Base-by-base conservation (phyloP, 1,140 invertebrate genomes). In the Euwallacea fornicatus region DNA sequence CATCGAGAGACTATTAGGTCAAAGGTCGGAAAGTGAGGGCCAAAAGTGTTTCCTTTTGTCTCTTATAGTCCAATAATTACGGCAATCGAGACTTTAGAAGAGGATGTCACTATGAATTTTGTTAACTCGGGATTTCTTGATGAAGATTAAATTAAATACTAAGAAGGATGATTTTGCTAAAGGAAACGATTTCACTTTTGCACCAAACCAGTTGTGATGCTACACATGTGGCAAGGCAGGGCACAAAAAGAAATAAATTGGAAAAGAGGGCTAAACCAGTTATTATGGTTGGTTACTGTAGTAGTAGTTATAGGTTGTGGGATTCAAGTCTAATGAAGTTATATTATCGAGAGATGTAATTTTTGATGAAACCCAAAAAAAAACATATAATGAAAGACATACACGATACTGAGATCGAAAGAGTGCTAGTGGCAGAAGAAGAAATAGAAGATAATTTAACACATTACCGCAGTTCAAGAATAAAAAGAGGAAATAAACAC, bases 301-400 rank as follows among this genome's bases (percentile, higher is more conserved):
- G 58, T n/a, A 68, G 62, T 54, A 74, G 76, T 6, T 79, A 79
- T 58, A 76, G 66, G 70, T 69, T 78, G 7, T 79, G 76, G 74
- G 59, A 71, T 55, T 58, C 69, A 11, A 72, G 60, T 16, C 47
- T 62, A 58, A 70, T 50, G 71, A 76, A 71, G 53, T 78, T n/a
- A 71, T 77, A 53, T 50, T 55, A 9, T 72, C 69, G 43, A 72
- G 72, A 58, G 74, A 77, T 64, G 75, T 75, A 13, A 10, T 10
- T 15, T 71, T 71, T 55, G 33, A 71, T 71, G 61, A 71, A 55
- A 71, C 15, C 11, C 10, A 8, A 15, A 69, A 42, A 50, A 42
- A 42, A 55, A 46, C 15, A 43, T 2, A 43, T 9, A 56, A 56
- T 16, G 16, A 56, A 56, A n/a, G 55, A 56, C 2, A 33, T 9